Percentiles rank a stretch among this genome's conserved stretches.
These are phyloP conservation scores for Phalacrocorax aristotelis DNA, from an alignment of 2,113 vertebrate genomes.

Conservation along the genomic window DNA sequence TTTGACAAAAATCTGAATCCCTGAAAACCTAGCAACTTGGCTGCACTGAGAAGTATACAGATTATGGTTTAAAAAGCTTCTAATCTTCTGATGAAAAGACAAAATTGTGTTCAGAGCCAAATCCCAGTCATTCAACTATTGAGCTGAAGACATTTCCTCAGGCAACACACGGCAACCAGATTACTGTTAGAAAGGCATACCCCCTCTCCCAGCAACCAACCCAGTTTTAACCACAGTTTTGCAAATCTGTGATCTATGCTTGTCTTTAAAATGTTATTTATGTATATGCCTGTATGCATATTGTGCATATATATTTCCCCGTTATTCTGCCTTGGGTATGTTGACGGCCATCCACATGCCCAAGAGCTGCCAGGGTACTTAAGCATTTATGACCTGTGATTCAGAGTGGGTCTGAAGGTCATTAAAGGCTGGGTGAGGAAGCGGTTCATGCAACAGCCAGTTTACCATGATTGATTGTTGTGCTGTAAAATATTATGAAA, in stretches of 20 bases:
- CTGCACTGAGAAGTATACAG: background rate
- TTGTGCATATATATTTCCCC: background rate
- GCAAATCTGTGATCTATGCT: background rate
- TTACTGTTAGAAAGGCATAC: background rate
- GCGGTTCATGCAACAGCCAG: background rate
- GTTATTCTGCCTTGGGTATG: background rate
- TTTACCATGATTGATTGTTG: background rate
- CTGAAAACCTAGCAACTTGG: background rate
- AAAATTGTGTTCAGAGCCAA: background rate
- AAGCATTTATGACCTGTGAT: slow-evolving; percentile 28
- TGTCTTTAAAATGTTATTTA: background rate
- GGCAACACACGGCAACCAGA: background rate
- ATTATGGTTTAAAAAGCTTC: background rate
- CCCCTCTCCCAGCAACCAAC: background rate
- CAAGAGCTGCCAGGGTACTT: background rate
- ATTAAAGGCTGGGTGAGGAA: slow-evolving; percentile 10
- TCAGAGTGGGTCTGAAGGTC: slow-evolving; percentile 45
- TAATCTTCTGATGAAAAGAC: slow-evolving; percentile 6
- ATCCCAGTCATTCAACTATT: background rate
- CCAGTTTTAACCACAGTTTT: background rate
- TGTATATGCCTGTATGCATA: background rate
- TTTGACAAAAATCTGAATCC: background rate
- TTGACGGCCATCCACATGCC: background rate
- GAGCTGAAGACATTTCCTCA: background rate
- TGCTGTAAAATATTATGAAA: slow-evolving; percentile 5